These are phyloP conservation scores for Cyclophora albipunctata DNA, from an alignment of 2,888 invertebrate genomes.

Conservation along the genomic window DNA sequence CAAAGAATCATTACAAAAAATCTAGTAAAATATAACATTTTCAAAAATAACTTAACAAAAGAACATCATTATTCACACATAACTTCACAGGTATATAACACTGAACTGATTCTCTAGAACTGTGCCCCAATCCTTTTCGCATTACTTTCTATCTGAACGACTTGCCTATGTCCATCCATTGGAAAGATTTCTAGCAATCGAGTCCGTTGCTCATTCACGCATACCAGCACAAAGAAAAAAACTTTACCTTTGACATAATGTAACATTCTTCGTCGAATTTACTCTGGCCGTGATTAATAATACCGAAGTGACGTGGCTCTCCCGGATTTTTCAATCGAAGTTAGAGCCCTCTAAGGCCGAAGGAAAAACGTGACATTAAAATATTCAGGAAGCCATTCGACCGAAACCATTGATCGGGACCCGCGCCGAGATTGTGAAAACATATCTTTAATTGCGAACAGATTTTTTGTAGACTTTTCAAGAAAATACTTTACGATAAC, in stretches of 20 bases:
- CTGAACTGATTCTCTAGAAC: no score
- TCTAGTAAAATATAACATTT: neutral
- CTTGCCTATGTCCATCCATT: neutral
- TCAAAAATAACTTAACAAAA: neutral
- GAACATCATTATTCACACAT: no score
- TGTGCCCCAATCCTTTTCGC: no score
- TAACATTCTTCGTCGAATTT: constrained; percentile 25
- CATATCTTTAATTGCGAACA: constrained; percentile 6
- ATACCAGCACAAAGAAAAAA: constrained; percentile 12
- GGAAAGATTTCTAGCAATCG: neutral
- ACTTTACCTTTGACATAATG: constrained; percentile 20
- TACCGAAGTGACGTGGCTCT: constrained; percentile 31
- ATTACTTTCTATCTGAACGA: no score
- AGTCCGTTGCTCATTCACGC: constrained; percentile 10
- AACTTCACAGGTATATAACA: no score
- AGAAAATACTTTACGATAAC: no score
- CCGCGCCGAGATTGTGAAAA: constrained; percentile 6
- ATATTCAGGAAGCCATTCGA: constrained; percentile 35
- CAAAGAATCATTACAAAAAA: no score
- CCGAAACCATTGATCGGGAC: constrained; percentile 22
- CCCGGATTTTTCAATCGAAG: constrained; percentile 42
- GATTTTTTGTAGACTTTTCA: no score
- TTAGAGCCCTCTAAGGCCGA: constrained; percentile 23
- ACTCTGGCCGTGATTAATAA: constrained; percentile 39
- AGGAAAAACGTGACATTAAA: constrained; percentile 40